Conservation (phyloP, 92 coral and sea anemone genomes). For the Plumapathes pennacea region DNA sequence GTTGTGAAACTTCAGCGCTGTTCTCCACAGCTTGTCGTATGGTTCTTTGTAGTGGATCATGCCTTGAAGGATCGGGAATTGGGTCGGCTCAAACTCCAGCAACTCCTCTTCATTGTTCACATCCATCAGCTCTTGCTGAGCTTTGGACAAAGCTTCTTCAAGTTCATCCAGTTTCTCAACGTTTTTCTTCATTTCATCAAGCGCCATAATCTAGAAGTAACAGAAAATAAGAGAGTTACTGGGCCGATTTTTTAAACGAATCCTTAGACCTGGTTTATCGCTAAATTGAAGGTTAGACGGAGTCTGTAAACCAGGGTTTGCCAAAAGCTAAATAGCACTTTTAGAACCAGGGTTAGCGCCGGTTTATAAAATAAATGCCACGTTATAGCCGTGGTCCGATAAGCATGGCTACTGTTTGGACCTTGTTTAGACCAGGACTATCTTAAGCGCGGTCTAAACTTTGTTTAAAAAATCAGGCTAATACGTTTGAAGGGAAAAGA, state of each 20-base stretch:
- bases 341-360: no score
- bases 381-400: no score
- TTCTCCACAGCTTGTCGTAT: constrained; percentile 96
- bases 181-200: constrained; percentile 96
- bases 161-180: constrained; percentile 97
- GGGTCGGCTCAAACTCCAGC: constrained; percentile 92
- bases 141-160: constrained; percentile 67
- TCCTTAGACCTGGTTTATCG: background rate
- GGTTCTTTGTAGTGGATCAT: constrained; percentile 99
- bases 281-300: background rate
- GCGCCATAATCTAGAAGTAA: constrained; percentile 85
- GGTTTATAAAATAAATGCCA: no score
- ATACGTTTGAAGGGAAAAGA: no score
- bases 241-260: background rate
- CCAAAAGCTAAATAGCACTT: no score
- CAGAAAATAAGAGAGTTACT: background rate
- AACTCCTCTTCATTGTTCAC: constrained; percentile 91
- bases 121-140: constrained; percentile 89
- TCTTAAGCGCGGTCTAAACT: no score
- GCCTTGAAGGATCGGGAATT: constrained; percentile 92
- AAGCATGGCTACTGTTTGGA: no score
- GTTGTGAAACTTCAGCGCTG: constrained; percentile 89
- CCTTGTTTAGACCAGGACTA: no score
- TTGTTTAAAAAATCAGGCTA: no score
- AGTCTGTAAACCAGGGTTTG: no score